Conservation (phyloP, 2,797 vertebrate genomes). For the Lagodon rhomboides region DNA sequence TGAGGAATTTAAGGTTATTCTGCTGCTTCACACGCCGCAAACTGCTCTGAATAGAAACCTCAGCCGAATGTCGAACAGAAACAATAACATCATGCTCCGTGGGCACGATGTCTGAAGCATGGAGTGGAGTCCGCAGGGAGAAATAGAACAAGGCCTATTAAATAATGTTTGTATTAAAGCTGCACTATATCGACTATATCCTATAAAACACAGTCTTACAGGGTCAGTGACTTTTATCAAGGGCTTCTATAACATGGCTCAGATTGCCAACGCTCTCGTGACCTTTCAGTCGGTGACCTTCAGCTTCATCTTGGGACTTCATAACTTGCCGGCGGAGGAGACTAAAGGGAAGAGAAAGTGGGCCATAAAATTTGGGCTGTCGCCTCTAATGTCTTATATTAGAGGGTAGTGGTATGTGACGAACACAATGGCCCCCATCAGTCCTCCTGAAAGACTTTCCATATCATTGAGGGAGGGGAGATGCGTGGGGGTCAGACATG, state of each 20-base stretch:
- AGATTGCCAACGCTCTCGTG: not conserved
- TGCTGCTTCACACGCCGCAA: not conserved
- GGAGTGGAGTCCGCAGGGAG: slow-evolving; percentile 2
- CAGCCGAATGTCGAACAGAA: not conserved
- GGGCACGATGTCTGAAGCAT: no score
- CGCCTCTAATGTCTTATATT: slow-evolving; percentile 62
- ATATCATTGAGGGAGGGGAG: not conserved
- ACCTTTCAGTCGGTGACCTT: slow-evolving; percentile 43
- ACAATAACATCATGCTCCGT: not conserved
- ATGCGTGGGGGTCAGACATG: not conserved
- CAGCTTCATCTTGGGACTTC: slow-evolving; percentile 31
- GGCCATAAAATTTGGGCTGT: slow-evolving; percentile 42
- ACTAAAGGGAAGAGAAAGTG: slow-evolving; percentile 12
- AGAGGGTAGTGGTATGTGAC: slow-evolving; percentile 69
- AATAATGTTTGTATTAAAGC: slow-evolving; percentile 15
- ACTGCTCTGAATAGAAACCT: slow-evolving; percentile 4
- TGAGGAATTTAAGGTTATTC: not conserved
- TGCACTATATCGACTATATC: not conserved
- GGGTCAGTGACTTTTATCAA: slow-evolving; percentile 33
- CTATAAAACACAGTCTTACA: not conserved
- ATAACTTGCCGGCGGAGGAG: slow-evolving; percentile 19
- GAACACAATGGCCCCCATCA: slow-evolving; percentile 62
- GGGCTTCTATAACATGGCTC: not conserved
- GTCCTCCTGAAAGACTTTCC: slow-evolving; percentile 40
- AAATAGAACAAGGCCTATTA: not conserved